A percentile compares a stretch with the other conserved stretches of the same genome.
Conservation (phyloP, 2,797 vertebrate species). For the Squalus acanthias region DNA sequence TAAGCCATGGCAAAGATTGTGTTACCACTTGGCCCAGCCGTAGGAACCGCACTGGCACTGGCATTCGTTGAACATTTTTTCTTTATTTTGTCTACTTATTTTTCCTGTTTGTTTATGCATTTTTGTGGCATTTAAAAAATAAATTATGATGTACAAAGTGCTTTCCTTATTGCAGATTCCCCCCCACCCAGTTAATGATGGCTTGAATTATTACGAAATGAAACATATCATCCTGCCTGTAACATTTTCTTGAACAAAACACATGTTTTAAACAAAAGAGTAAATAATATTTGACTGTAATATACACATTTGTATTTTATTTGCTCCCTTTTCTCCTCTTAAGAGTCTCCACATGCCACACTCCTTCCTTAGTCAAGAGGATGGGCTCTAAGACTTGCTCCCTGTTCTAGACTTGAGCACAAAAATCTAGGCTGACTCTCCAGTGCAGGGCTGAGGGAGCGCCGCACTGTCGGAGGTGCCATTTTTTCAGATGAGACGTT, state of each 20-base stretch:
- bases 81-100: slow-evolving; percentile 29
- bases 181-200: background rate
- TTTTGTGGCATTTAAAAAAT: slow-evolving; percentile 24
- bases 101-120: slow-evolving; percentile 21
- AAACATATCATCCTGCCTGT: background rate
- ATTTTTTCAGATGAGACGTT: background rate
- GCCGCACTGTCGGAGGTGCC: background rate
- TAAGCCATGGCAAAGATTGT: background rate
- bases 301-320: background rate
- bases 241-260: background rate
- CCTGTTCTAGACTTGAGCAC: background rate
- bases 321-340: background rate
- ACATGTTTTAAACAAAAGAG: background rate
- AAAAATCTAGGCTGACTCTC: background rate
- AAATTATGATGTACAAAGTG: background rate
- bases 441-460: background rate
- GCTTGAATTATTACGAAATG: background rate
- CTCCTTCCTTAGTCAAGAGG: background rate
- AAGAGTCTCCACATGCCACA: background rate
- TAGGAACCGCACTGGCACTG: background rate
- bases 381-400: background rate
- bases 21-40: background rate
- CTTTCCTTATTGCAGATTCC: background rate
- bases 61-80: background rate
- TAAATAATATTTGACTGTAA: background rate